phyloP scores from a whole-genome alignment of 2,797 vertebrate species.

The Manis crassicaudata region DNA sequence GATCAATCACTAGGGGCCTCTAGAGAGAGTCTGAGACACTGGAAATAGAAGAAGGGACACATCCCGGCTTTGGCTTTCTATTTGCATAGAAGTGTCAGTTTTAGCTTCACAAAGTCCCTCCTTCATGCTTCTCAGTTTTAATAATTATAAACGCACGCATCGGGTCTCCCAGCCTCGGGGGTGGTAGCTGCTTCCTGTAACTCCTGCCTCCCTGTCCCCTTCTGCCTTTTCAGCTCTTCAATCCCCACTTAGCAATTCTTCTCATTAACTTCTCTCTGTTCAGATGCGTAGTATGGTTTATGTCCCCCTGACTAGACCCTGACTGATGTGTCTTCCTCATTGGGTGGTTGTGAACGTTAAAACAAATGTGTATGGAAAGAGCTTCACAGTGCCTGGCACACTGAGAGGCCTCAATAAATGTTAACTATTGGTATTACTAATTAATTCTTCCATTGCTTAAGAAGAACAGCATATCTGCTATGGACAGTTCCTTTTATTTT shows the following conservation, averaged over 20 bases:
- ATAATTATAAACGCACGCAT: neutral
- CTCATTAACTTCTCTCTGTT: neutral
- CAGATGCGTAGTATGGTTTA: neutral
- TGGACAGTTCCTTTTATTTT: conserved; percentile 22
- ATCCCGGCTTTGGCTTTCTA: neutral
- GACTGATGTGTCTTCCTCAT: neutral
- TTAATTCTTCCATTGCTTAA: neutral
- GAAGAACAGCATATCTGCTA: conserved; percentile 13
- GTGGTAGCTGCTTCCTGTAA: neutral
- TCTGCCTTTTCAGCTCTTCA: neutral
- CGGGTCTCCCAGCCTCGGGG: neutral
- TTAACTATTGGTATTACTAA: neutral
- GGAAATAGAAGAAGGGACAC: neutral
- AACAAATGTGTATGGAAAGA: neutral
- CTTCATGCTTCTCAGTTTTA: neutral
- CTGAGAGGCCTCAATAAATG: neutral
- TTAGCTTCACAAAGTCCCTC: neutral
- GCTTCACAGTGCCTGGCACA: neutral
- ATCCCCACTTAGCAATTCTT: neutral
- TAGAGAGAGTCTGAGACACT: neutral
- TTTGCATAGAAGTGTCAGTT: neutral
- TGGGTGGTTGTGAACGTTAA: neutral
- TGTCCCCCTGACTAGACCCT: neutral
- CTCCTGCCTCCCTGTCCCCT: neutral
- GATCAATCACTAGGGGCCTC: neutral